A percentile compares a stretch with the other conserved stretches of the same genome.
Evolutionary conservation across 2,113 vertebrate genomes (phyloP).

Genomic region (Benitochromis conjunctus): DNA sequence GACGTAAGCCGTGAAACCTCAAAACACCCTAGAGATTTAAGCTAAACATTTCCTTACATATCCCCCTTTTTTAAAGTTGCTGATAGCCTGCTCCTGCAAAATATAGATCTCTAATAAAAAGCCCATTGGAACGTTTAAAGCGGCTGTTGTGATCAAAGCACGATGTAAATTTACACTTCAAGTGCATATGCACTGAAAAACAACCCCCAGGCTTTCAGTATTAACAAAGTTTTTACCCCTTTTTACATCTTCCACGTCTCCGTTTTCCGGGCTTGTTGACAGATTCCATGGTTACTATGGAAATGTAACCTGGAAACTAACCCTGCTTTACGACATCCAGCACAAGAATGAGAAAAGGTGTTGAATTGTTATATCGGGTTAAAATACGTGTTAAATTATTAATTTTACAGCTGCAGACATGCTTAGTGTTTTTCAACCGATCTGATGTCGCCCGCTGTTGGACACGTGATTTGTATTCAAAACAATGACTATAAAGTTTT

Average conservation of each 20-base stretch:
- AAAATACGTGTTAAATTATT: background rate
- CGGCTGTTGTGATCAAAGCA: background rate
- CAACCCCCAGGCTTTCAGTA: background rate
- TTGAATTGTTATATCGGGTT: background rate
- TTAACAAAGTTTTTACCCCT: background rate
- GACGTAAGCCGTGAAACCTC: background rate
- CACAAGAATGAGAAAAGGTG: background rate
- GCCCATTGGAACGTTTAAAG: background rate
- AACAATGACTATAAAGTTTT: background rate
- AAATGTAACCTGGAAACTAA: background rate
- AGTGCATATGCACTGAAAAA: background rate
- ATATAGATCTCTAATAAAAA: background rate
- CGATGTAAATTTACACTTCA: background rate
- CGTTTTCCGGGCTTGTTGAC: slow-evolving; percentile 22
- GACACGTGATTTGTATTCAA: background rate
- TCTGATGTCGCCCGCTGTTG: background rate
- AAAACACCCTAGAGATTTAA: background rate
- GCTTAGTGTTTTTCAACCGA: background rate
- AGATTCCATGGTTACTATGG: slow-evolving; percentile 27
- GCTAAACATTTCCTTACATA: background rate
- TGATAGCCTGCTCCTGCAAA: background rate
- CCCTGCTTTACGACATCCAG: background rate
- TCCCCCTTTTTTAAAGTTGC: background rate
- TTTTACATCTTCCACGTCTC: slow-evolving; percentile 2
- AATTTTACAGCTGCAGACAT: background rate